A percentile compares a stretch with the other conserved stretches of the same genome.
These are phyloP conservation scores for Epizoanthus stellaris DNA, from an alignment of 92 coral and sea anemone genomes.

Conservation along the genomic window DNA sequence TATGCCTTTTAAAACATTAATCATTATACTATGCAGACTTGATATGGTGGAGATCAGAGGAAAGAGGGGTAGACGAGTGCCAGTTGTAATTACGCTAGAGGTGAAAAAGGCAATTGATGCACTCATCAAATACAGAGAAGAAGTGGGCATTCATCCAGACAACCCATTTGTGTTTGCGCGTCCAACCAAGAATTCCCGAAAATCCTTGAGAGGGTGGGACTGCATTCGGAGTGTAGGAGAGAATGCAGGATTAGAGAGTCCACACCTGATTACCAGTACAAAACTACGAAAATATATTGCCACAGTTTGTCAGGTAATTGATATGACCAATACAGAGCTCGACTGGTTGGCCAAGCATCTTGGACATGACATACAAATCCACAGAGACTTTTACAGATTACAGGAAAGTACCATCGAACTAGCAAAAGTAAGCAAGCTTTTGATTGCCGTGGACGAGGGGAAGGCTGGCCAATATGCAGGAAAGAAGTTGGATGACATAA, in stretches of 20 bases:
- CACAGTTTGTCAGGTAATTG: conserved; percentile 33
- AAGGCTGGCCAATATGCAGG: conserved; percentile 14
- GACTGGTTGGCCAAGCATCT: conserved; percentile 53
- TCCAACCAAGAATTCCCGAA: conserved; percentile 41
- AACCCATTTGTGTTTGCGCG: conserved; percentile 67
- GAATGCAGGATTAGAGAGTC: too few species aligned
- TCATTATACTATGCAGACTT: conserved; percentile 31
- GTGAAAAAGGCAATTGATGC: conserved; percentile 47
- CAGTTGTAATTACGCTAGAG: conserved; percentile 51
- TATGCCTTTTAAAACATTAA: not conserved
- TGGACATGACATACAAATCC: conserved; percentile 50
- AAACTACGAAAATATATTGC: not conserved
- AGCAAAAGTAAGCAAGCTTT: conserved; percentile 52
- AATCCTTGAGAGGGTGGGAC: conserved; percentile 25
- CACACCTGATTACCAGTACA: too few species aligned
- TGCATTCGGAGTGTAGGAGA: not conserved
- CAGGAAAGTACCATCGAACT: conserved; percentile 53
- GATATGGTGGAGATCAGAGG: conserved; percentile 67
- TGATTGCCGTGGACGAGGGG: conserved; percentile 46
- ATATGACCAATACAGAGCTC: conserved; percentile 22
- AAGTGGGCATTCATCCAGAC: conserved; percentile 47
- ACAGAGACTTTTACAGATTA: conserved; percentile 52
- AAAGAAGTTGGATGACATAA: conserved; percentile 8
- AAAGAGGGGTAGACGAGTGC: conserved; percentile 61
- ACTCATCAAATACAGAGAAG: conserved; percentile 37